phyloP scores from a whole-genome alignment of 2,888 invertebrate species.

The Sminthurinus aureus region DNA sequence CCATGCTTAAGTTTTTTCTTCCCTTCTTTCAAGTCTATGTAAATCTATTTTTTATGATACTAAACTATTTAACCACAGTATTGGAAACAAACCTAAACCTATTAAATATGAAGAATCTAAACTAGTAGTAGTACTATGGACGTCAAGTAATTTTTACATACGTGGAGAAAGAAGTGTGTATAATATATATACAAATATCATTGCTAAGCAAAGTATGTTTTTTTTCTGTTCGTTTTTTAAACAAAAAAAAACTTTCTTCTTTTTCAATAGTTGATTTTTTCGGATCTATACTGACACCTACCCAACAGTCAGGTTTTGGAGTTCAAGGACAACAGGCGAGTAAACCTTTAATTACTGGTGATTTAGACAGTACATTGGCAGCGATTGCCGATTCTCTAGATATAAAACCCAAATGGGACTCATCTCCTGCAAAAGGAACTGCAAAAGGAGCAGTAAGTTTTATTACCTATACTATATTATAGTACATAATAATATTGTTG shows the following conservation, averaged over 20 bases:
- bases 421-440: constrained; percentile 57
- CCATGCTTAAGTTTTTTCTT: not conserved
- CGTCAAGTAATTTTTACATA: too few species aligned
- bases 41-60: not conserved
- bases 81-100: not conserved
- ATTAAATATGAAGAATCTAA: not conserved
- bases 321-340: constrained; percentile 62
- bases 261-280: constrained; percentile 72
- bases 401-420: constrained; percentile 69
- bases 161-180: too few species aligned
- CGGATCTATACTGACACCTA: constrained; percentile 75
- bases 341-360: constrained; percentile 86
- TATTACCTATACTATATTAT: constrained; percentile 38
- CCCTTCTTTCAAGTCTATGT: not conserved
- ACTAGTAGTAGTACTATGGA: not conserved
- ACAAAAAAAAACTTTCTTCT: too few species aligned
- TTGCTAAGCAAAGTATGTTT: too few species aligned
- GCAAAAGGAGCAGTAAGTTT: constrained; percentile 54
- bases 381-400: constrained; percentile 87
- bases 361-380: constrained; percentile 92
- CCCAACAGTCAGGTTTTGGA: constrained; percentile 61
- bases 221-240: too few species aligned
- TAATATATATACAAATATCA: too few species aligned
- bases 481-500: constrained; percentile 28
- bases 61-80: not conserved